Base-by-base conservation (phyloP, 2,113 vertebrate species). In the Silurus glanis region DNA sequence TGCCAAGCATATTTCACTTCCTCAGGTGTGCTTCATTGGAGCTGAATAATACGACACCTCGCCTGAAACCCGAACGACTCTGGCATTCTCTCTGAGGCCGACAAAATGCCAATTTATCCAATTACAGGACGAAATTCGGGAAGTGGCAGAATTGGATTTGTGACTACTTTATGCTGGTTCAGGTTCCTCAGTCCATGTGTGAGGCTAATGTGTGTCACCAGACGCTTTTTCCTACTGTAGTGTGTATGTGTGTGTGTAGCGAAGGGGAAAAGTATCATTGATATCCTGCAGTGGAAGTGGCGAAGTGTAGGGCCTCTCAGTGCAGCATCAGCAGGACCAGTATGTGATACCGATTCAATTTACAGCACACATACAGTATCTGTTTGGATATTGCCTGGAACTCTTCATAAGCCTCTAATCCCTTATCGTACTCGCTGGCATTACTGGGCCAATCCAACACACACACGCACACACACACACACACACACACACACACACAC, bases 271-370 rank as follows among this genome's bases (percentile, higher is more conserved):
- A 37, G 69, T 19, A 23, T 59, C 6, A 21, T 12, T 83, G 76
- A 80, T 45, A 8, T 55, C 67, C 66, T 71, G 25, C 53, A 71
- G 74, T 37, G 19, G 10, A 85, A 79, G 62, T 66, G 28, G 6
- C 25, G 58, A 62, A 64, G 58, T 51, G 58, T 28, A 49, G 47
- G 23, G 67, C 19, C 62, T 23, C 19, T 85, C 80, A 81, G 25
- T 86, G 79, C 71, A 67, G 72, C 45, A 81, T 82, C 76, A 75
- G 78, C 79, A 45, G 85, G 37, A 85, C 28, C 56, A 78, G 72
- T 71, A 84, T 80, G 72, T 87, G 79, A 80, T 74, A 74, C 28
- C 66, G 19, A 84, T 88, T 89, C 85, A 80, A 74, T 87, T 75
- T 82, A 17, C 58, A 83, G 74, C 84, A 53, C 81, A 74, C 80